phyloP scores from a whole-genome alignment of 2,888 invertebrate genomes.

The Lutraria lutraria region DNA sequence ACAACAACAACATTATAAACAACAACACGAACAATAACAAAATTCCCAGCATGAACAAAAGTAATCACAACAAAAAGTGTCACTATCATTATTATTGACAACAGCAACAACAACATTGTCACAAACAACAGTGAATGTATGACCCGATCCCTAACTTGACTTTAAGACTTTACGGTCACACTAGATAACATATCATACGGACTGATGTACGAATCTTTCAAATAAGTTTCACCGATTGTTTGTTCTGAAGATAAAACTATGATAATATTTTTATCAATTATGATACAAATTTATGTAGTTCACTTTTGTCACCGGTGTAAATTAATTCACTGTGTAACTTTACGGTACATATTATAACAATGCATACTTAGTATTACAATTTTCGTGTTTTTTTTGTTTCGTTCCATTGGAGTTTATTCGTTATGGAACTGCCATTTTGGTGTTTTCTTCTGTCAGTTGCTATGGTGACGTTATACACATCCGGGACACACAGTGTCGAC shows the following conservation, averaged over 20 bases:
- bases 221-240: background rate
- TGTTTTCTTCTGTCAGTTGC: background rate
- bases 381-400: background rate
- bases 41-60: too few species aligned
- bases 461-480: conserved; percentile 43
- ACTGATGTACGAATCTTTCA: background rate
- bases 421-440: background rate
- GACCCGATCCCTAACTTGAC: background rate
- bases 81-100: too few species aligned
- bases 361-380: background rate
- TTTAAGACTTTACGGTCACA: background rate
- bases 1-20: too few species aligned
- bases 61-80: too few species aligned
- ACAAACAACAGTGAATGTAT: background rate
- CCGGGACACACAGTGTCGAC: background rate
- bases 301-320: background rate
- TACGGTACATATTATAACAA: background rate
- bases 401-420: background rate
- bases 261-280: background rate
- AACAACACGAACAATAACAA: too few species aligned
- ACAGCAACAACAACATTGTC: background rate
- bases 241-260: background rate
- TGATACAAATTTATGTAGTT: too few species aligned
- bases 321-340: background rate
- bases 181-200: background rate